phyloP scores from a whole-genome alignment of 1,140 invertebrate species.

The Luehdorfia chinensis region DNA sequence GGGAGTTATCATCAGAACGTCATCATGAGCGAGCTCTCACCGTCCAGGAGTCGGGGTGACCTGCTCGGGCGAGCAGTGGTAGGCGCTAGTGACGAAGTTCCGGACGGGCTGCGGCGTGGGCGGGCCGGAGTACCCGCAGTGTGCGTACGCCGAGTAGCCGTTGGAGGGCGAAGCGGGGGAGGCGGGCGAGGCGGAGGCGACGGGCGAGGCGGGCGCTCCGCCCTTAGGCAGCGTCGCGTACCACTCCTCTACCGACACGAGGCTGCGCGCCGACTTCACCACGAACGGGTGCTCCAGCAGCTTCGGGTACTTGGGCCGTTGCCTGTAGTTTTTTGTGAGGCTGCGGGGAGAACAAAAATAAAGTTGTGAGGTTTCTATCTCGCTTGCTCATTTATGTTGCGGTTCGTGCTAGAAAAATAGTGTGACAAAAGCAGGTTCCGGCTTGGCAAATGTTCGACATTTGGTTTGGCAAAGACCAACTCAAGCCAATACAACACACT shows the following conservation, averaged over 20 bases:
- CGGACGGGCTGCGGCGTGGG: constrained; percentile 51
- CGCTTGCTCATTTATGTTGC: too few species aligned
- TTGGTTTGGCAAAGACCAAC: too few species aligned
- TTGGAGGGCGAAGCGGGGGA: constrained; percentile 22
- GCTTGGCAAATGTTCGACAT: too few species aligned
- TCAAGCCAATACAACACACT: too few species aligned
- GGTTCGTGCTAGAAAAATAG: too few species aligned
- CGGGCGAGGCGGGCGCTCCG: constrained; percentile 19
- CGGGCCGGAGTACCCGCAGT: constrained; percentile 28
- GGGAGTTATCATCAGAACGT: too few species aligned
- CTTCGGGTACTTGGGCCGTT: constrained; percentile 96
- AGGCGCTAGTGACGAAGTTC: constrained; percentile 55
- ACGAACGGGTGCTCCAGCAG: constrained; percentile 95
- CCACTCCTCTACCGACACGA: constrained; percentile 89
- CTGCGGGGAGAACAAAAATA: constrained; percentile 82
- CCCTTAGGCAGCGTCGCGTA: constrained; percentile 76
- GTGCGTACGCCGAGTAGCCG: too few species aligned
- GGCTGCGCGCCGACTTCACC: constrained; percentile 83
- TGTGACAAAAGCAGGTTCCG: too few species aligned
- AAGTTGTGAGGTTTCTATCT: too few species aligned
- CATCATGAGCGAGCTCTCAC: too few species aligned
- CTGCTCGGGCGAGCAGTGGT: constrained; percentile 59
- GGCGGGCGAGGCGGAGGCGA: too few species aligned
- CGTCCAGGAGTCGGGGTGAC: constrained; percentile 56
- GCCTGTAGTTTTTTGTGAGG: constrained; percentile 94